Percentiles rank a stretch among this genome's conserved stretches.
Evolutionary conservation across 2,888 invertebrate genomes (phyloP).

Genomic region (Amphiduros pacificus): DNA sequence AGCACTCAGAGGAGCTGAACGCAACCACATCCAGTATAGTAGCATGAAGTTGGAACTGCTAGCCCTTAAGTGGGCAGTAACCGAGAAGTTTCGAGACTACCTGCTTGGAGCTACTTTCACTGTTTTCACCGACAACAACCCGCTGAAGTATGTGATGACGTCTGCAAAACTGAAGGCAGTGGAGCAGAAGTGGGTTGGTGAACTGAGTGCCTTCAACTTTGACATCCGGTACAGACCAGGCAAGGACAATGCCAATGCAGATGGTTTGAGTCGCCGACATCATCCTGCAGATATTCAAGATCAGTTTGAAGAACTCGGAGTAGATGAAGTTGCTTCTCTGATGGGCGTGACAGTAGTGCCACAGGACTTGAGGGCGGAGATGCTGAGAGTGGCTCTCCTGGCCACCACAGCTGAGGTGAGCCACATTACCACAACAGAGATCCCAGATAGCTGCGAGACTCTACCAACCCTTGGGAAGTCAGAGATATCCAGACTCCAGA

Average conservation of each 20-base stretch:
- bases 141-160: slow-evolving; percentile 1
- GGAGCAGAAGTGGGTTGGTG: background rate
- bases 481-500: background rate
- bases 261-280: background rate
- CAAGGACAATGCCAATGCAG: background rate
- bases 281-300: background rate
- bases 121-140: slow-evolving; percentile 8
- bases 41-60: slow-evolving; percentile 32
- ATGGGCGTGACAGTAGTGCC: background rate
- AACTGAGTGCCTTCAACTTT: background rate
- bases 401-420: background rate
- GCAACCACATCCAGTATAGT: slow-evolving; percentile 29
- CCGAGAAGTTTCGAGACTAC: slow-evolving; percentile 15
- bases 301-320: background rate
- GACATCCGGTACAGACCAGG: no score
- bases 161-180: slow-evolving; percentile 5
- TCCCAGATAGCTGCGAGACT: background rate
- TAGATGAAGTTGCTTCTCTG: background rate
- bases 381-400: no score
- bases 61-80: slow-evolving; percentile 30
- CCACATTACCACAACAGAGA: background rate
- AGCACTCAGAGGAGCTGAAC: slow-evolving; percentile 26
- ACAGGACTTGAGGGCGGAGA: no score
- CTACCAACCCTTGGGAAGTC: background rate
- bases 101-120: slow-evolving; percentile 8